Conservation (phyloP, 2,888 invertebrate genomes). For the Syrphus vitripennis region DNA sequence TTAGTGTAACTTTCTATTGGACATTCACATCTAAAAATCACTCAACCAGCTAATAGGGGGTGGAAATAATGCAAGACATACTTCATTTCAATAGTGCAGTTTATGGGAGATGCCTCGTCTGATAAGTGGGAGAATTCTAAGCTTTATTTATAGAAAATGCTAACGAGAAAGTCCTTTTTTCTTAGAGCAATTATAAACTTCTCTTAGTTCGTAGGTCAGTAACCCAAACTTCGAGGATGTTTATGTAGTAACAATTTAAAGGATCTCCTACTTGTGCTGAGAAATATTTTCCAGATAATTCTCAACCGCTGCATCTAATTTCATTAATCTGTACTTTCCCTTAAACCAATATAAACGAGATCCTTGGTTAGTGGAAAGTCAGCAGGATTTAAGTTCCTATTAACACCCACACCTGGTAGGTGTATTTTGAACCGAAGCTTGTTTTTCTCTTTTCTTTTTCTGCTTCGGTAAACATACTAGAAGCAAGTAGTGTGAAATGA, state of each 20-base stretch:
- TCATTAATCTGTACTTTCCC: constrained; percentile 15
- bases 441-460: background rate
- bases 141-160: background rate
- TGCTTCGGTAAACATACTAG: constrained; percentile 6
- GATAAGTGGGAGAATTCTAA: background rate
- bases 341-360: background rate
- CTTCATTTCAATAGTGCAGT: background rate
- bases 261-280: background rate
- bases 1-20: constrained; percentile 18
- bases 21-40: background rate
- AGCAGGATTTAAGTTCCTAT: constrained; percentile 36
- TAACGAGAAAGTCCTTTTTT: background rate
- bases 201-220: background rate
- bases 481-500: constrained; percentile 30
- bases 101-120: background rate
- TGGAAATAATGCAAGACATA: background rate
- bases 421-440: constrained; percentile 1
- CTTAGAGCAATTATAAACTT: background rate
- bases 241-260: background rate
- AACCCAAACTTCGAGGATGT: background rate
- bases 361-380: background rate
- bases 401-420: constrained; percentile 21
- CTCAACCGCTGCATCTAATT: constrained; percentile 24
- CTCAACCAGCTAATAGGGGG: constrained; percentile 13
- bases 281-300: background rate